phyloP scores from a whole-genome alignment of 2,797 vertebrate genomes.

The Enteromius viviparus region DNA sequence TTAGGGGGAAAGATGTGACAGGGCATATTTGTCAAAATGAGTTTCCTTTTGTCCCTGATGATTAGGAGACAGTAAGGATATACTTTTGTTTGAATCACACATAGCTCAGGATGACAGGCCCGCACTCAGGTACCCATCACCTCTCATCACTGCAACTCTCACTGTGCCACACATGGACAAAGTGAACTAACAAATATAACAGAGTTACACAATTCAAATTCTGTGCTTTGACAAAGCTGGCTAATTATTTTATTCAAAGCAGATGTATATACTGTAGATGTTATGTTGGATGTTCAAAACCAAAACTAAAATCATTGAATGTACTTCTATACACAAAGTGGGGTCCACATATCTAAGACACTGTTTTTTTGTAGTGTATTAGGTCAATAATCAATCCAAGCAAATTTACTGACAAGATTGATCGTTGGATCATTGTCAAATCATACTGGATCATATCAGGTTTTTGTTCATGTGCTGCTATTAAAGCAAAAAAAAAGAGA shows the following conservation, averaged over 20 bases:
- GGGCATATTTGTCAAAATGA: slow-evolving; percentile 59
- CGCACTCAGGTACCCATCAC: slow-evolving; percentile 39
- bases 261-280: neutral
- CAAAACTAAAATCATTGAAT: neutral
- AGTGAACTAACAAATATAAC: slow-evolving; percentile 9
- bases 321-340: neutral
- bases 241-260: neutral
- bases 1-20: slow-evolving; percentile 55
- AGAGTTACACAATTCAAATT: neutral
- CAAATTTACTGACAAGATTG: neutral
- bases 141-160: slow-evolving; percentile 25
- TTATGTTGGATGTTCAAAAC: neutral
- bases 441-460: neutral
- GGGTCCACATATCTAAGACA: neutral
- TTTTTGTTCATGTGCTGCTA: neutral
- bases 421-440: neutral
- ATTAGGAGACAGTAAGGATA: slow-evolving; percentile 58
- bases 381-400: neutral
- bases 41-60: slow-evolving; percentile 58
- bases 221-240: neutral
- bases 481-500: neutral
- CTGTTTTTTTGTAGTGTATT: neutral
- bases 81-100: slow-evolving; percentile 50
- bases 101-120: slow-evolving; percentile 35
- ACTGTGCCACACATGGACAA: slow-evolving; percentile 30